Conservation (phyloP, 2,113 vertebrate species). For the Bambusicola thoracicus region DNA sequence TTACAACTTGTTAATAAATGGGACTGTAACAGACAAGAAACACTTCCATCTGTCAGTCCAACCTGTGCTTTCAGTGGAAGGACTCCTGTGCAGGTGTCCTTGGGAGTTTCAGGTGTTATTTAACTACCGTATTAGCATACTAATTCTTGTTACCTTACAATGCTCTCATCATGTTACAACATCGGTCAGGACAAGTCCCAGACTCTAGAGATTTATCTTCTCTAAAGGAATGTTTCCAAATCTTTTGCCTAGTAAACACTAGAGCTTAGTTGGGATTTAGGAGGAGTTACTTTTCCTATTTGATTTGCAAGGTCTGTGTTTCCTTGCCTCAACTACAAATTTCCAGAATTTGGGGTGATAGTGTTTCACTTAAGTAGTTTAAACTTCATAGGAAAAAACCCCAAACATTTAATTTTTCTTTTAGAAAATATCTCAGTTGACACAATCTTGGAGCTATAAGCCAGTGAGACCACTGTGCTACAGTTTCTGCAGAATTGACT, state of each 20-base stretch:
- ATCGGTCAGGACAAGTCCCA: conserved; percentile 1
- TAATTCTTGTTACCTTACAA: neutral
- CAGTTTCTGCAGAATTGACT: neutral
- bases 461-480: neutral
- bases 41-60: neutral
- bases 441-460: neutral
- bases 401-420: conserved; percentile 1
- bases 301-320: conserved; percentile 44
- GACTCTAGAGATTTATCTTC: neutral
- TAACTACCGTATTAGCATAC: conserved; percentile 10
- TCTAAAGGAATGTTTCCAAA: conserved; percentile 34
- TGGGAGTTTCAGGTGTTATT: conserved; percentile 5
- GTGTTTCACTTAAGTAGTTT: neutral
- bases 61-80: neutral
- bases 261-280: conserved; percentile 45
- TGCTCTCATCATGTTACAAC: neutral
- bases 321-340: neutral
- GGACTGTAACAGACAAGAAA: neutral
- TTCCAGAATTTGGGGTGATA: neutral
- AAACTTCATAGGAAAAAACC: neutral
- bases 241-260: conserved; percentile 13
- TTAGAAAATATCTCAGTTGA: neutral
- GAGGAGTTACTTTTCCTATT: conserved; percentile 22
- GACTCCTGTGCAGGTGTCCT: fast-evolving
- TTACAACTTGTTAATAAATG: neutral